Evolutionary conservation across 2,113 vertebrate species (phyloP).

Genomic region (Antennarius striatus): DNA sequence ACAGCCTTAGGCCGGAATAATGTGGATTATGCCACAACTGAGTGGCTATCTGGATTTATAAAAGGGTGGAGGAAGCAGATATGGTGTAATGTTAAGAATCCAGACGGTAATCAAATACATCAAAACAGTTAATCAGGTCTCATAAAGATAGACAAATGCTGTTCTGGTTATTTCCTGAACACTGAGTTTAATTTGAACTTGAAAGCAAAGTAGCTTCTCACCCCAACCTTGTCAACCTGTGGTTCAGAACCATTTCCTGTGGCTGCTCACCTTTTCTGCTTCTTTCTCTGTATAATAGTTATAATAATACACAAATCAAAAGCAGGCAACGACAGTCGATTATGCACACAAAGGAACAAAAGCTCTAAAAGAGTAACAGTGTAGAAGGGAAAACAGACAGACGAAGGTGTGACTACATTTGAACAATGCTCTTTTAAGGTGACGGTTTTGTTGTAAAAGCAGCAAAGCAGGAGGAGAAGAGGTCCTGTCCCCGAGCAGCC

Average conservation of each 20-base stretch:
- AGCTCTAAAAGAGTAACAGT: too few relatives aligned
- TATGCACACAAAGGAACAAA: too few relatives aligned
- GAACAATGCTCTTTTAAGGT: constrained; percentile 50
- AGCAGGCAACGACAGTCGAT: constrained; percentile 15
- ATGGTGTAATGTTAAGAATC: constrained; percentile 44
- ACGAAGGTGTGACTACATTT: background rate
- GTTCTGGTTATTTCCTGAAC: constrained; percentile 57
- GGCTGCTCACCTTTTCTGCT: constrained; percentile 62
- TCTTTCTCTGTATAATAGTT: constrained; percentile 9
- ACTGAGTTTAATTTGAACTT: constrained; percentile 60
- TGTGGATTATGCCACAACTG: constrained; percentile 24
- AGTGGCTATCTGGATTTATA: constrained; percentile 10
- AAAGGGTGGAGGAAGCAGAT: constrained; percentile 28
- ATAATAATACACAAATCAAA: background rate
- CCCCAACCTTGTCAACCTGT: constrained; percentile 28
- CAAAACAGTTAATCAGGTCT: constrained; percentile 25
- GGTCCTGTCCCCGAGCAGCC: constrained; percentile 70
- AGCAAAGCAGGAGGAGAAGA: constrained; percentile 43
- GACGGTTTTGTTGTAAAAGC: constrained; percentile 44
- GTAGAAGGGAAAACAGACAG: background rate
- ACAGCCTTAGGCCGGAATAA: constrained; percentile 38
- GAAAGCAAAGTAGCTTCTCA: constrained; percentile 29
- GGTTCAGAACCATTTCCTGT: constrained; percentile 66
- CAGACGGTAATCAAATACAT: constrained; percentile 30
- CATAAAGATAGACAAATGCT: constrained; percentile 63